phyloP scores from a whole-genome alignment of 2,888 invertebrate genomes.

The Marasmarcha lunaedactyla region DNA sequence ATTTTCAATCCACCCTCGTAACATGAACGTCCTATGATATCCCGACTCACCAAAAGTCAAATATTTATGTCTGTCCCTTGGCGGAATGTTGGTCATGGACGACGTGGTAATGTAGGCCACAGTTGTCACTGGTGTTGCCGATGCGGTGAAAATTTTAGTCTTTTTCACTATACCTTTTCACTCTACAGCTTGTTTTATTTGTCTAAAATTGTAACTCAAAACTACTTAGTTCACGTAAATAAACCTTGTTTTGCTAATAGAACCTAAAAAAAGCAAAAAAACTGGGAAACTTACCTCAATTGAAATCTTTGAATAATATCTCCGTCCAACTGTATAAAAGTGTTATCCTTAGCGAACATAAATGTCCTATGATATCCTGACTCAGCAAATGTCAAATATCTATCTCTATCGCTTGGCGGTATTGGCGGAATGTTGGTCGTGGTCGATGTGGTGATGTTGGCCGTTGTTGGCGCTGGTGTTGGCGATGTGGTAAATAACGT shows the following conservation, averaged over 20 bases:
- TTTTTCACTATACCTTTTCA: no score
- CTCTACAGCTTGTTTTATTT: no score
- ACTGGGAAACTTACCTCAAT: slow-evolving; percentile 82
- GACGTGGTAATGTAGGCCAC: slow-evolving; percentile 61
- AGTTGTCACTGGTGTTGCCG: slow-evolving; percentile 36
- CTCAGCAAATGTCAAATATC: slow-evolving; percentile 86
- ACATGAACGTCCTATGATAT: slow-evolving; percentile 89
- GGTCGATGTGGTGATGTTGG: slow-evolving; percentile 54
- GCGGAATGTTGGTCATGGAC: slow-evolving; percentile 62
- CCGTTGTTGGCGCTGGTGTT: slow-evolving; percentile 48
- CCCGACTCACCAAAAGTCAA: slow-evolving; percentile 89
- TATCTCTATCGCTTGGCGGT: slow-evolving; percentile 80
- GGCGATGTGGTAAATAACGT: slow-evolving; percentile 25
- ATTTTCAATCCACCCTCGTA: no score
- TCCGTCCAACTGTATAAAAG: slow-evolving; percentile 92
- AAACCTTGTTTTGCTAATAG: no score
- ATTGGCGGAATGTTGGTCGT: slow-evolving; percentile 71
- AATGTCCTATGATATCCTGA: slow-evolving; percentile 88
- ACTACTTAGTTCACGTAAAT: no score
- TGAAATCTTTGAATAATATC: slow-evolving; percentile 91
- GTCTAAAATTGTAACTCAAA: no score
- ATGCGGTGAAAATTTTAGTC: slow-evolving; percentile 28
- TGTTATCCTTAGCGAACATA: slow-evolving; percentile 91
- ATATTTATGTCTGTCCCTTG: slow-evolving; percentile 80
- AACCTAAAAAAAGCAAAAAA: no score